Evolutionary conservation across 2,113 vertebrate species (phyloP), one percentile per base, ranked within the genome.

Genomic region (Sinocyclocheilus grahami): DNA sequence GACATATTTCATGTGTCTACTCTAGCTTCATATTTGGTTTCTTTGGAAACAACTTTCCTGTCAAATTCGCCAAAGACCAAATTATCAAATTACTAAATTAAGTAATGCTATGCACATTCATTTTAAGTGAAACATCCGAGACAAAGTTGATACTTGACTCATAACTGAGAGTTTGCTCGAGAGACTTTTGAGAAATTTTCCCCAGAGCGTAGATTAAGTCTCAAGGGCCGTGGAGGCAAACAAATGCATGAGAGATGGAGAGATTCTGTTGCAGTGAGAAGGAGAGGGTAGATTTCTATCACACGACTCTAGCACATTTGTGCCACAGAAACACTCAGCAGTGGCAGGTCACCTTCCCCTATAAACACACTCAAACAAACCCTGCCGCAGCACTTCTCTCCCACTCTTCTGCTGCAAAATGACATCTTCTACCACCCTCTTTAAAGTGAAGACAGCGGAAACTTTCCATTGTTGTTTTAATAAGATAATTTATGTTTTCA

Each of bases 331-430:
- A 74, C 71, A 74, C 71, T 94, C 92, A 91, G 93, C 93, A 94
- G 91, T 92, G 91, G 92, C 92, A 92, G 93, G 93, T 93, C 93
- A 93, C 93, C 72, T 83, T 84, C 71, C 83, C 33, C 53, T 42
- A 48, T 67, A 85, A 67, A 87, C 55, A 76, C 82, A 75, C 33
- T 24, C 78, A 72, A 79, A 75, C 63, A 80, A 78, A 55, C 46
- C 30, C 60, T 83, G 37, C 11, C n/a, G 1, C 22, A 58, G 62
- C 78, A 62, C 30, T 48, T 69, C 65, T 81, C 18, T 22, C 81
- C 14, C 42, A 5, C 51, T 65, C 82, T 67, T n/a, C 78, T 87
- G 37, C 12, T 12, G 24, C 63, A 67, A 67, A 30, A 74, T 77
- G 46, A 78, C 58, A 67, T 77, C 82, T 77, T 78, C 48, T 16